Conservation (phyloP, 1,140 invertebrate species). For the Rhizoglyphus robini region DNA sequence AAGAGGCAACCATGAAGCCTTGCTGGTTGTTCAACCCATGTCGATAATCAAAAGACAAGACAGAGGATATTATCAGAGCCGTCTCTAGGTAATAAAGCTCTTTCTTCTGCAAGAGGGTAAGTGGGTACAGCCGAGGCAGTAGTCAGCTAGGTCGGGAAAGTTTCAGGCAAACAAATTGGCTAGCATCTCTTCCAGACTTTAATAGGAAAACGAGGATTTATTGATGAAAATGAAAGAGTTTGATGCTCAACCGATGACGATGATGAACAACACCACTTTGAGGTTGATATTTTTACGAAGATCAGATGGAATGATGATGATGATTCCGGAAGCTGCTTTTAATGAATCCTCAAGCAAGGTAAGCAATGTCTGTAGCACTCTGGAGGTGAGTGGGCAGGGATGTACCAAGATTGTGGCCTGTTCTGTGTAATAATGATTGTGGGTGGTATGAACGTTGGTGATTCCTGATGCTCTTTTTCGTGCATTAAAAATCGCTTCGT, state of each 20-base stretch:
- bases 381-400: constrained; percentile 79
- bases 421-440: constrained; percentile 45
- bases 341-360: not conserved
- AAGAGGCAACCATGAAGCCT: not conserved
- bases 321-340: not conserved
- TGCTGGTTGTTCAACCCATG: constrained; percentile 14
- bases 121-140: too few relatives aligned
- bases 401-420: constrained; percentile 86
- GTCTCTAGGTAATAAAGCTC: not conserved
- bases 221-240: constrained; percentile 39
- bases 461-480: constrained; percentile 82
- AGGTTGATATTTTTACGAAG: constrained; percentile 20
- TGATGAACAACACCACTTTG: constrained; percentile 28
- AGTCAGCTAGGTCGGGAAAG: not conserved
- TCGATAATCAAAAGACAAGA: constrained; percentile 2
- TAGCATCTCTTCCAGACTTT: not conserved
- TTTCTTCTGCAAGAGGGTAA: too few relatives aligned
- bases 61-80: not conserved
- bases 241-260: constrained; percentile 27
- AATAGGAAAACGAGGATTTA: constrained; percentile 8
- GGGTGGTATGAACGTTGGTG: constrained; percentile 56
- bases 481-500: too few relatives aligned
- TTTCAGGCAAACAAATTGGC: not conserved
- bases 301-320: constrained; percentile 18
- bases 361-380: constrained; percentile 35